Conservation (phyloP, 2,113 vertebrate genomes). For the Regulus satrapa region DNA sequence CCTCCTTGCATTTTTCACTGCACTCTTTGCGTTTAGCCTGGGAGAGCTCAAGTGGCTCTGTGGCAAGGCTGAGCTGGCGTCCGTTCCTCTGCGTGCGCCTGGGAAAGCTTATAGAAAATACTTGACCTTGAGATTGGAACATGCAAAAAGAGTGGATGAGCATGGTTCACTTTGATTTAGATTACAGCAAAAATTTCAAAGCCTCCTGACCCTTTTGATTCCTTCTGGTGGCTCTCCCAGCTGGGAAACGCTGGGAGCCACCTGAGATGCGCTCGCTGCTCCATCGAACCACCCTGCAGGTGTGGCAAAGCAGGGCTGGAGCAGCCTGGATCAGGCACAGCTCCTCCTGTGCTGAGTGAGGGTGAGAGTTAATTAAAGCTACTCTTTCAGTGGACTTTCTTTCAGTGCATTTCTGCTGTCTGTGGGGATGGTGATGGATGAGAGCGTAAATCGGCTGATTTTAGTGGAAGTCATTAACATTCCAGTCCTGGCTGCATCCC, state of each 20-base stretch:
- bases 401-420: not conserved
- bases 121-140: slow-evolving; percentile 2
- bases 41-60: not conserved
- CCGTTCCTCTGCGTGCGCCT: fast-evolving
- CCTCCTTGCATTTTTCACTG: not conserved
- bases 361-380: not conserved
- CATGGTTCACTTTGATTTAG: slow-evolving; percentile 8
- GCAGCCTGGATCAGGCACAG: not conserved
- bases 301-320: not conserved
- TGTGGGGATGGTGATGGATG: not conserved
- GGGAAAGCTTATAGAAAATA: not conserved
- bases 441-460: not conserved
- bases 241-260: not conserved
- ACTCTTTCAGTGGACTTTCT: not conserved
- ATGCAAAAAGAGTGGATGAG: not conserved
- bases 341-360: not conserved
- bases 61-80: not conserved
- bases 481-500: not conserved
- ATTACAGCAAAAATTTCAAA: slow-evolving; percentile 21
- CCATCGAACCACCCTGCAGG: not conserved
- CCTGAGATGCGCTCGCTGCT: not conserved
- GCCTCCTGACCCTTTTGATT: not conserved
- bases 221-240: not conserved
- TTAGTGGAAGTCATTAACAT: not conserved
- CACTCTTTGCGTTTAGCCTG: fast-evolving